These are phyloP conservation scores for Elaphurus davidianus DNA, from an alignment of 2,113 vertebrate species.

Conservation along the genomic window DNA sequence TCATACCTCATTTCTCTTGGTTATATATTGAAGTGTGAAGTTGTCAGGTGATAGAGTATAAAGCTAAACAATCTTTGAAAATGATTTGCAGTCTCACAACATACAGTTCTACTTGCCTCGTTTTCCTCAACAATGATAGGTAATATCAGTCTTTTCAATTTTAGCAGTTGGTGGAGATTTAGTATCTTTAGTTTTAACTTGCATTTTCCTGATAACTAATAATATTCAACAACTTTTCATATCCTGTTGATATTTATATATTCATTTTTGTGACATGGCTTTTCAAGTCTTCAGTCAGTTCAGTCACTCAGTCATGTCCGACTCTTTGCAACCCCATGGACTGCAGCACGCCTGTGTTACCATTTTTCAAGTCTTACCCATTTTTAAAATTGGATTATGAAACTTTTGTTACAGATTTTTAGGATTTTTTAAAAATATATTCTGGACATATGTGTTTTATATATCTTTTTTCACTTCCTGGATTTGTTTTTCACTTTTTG, in stretches of 20 bases:
- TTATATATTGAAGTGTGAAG: background rate
- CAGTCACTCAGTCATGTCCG: background rate
- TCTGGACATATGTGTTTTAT: background rate
- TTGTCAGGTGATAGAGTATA: background rate
- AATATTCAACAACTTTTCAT: background rate
- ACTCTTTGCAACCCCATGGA: background rate
- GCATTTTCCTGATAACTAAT: background rate
- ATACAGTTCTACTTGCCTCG: background rate
- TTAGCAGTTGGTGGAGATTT: background rate
- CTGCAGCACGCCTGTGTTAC: background rate
- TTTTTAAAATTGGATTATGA: background rate
- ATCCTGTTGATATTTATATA: background rate
- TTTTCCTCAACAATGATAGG: background rate
- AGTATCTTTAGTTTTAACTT: background rate
- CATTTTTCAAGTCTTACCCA: background rate
- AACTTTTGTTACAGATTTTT: background rate
- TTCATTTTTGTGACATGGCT: background rate
- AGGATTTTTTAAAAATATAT: background rate
- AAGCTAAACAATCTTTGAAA: background rate
- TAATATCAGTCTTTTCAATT: background rate
- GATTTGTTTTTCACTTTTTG: background rate
- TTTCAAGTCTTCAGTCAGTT: background rate
- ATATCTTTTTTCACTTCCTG: background rate
- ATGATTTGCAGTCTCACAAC: background rate
- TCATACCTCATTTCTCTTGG: background rate